Percentiles rank a stretch among this genome's conserved stretches.
Evolutionary conservation across 2,888 invertebrate genomes (phyloP).

Genomic region (Germaria angustata): DNA sequence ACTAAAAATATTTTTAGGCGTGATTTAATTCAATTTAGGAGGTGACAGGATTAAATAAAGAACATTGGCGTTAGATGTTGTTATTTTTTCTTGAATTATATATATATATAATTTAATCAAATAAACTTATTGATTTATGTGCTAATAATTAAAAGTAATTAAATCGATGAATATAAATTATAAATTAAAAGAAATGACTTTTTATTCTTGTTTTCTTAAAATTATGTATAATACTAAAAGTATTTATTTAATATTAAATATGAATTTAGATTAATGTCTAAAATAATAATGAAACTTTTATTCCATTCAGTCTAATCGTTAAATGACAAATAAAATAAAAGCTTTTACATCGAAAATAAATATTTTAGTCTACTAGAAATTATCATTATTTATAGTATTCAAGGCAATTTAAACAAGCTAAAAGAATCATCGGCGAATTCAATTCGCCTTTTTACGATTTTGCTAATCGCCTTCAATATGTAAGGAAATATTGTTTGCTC

Average conservation of each 20-base stretch:
- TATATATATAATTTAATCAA: neutral
- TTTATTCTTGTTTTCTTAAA: conserved; percentile 38
- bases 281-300: conserved; percentile 55
- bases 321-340: conserved; percentile 58
- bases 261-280: conserved; percentile 34
- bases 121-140: neutral
- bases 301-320: conserved; percentile 61
- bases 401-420: too few species aligned
- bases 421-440: too few species aligned
- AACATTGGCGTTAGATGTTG: neutral
- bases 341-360: conserved; percentile 22
- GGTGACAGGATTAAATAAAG: neutral
- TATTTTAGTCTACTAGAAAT: neutral
- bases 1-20: neutral
- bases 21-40: neutral
- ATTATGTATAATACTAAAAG: conserved; percentile 31
- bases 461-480: too few species aligned
- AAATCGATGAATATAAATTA: conserved; percentile 34
- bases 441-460: too few species aligned
- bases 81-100: neutral
- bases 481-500: too few species aligned
- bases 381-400: too few species aligned
- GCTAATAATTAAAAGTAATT: conserved; percentile 27
- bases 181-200: conserved; percentile 57
- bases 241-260: conserved; percentile 25